phyloP scores from a whole-genome alignment of 2,797 vertebrate genomes.

The Lepilemur ruficaudatus region DNA sequence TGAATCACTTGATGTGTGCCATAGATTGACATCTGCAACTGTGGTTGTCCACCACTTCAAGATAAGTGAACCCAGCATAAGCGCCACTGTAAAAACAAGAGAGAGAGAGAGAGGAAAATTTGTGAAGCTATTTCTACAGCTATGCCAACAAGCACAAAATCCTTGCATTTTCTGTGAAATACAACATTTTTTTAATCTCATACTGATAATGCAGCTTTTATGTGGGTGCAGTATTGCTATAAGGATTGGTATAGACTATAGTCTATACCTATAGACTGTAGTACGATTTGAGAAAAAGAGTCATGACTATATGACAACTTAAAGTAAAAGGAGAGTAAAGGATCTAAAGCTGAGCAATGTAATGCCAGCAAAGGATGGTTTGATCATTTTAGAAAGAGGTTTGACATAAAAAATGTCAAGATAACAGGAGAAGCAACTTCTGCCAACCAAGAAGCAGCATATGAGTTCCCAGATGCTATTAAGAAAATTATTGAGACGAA shows the following conservation, averaged over 20 bases:
- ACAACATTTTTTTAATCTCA: not conserved
- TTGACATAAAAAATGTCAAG: not conserved
- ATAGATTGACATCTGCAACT: not conserved
- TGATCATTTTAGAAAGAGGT: not conserved
- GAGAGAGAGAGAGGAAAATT: not conserved
- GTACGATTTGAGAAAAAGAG: not conserved
- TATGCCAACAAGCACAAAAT: not conserved
- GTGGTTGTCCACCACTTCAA: not conserved
- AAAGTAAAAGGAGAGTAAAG: not conserved
- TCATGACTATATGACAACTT: not conserved
- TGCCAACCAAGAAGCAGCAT: not conserved
- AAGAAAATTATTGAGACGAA: not conserved
- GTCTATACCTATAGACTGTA: not conserved
- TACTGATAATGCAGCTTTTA: not conserved
- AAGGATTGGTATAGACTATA: too few relatives aligned
- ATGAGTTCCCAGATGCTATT: not conserved
- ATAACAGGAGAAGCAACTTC: not conserved
- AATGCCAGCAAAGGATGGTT: not conserved
- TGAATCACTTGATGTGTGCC: not conserved
- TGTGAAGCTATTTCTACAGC: not conserved
- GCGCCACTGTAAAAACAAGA: not conserved
- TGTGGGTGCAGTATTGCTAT: not conserved
- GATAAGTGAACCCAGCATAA: not conserved
- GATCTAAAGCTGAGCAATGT: not conserved
- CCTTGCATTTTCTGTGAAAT: not conserved